phyloP scores from a whole-genome alignment of 2,888 invertebrate species.

The Hoplodrina ambigua region DNA sequence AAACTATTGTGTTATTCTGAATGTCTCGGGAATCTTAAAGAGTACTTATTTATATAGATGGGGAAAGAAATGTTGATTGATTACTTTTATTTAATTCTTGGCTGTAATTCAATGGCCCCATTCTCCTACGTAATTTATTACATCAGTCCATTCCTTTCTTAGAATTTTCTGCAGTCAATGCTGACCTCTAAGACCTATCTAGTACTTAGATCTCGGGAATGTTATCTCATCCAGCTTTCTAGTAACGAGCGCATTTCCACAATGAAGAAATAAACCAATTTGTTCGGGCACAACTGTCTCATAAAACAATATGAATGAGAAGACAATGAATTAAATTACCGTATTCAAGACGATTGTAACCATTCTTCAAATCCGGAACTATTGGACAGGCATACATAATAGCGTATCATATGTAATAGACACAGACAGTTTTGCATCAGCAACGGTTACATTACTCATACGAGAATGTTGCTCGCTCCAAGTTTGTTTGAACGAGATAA shows the following conservation, averaged over 20 bases:
- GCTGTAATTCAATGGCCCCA: conserved; percentile 9
- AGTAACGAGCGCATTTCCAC: conserved; percentile 21
- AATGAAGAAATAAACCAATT: conserved; percentile 44
- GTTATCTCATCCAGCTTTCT: conserved; percentile 43
- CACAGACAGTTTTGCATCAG: conserved; percentile 42
- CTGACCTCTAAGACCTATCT: conserved; percentile 22
- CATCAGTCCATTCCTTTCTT: conserved; percentile 21
- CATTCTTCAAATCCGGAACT: conserved; percentile 48
- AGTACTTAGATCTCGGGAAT: conserved; percentile 11
- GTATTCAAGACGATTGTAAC: conserved; percentile 47
- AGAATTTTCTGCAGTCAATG: conserved; percentile 1
- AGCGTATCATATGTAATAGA: conserved; percentile 38
- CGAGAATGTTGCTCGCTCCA: conserved; percentile 43
- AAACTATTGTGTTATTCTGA: not conserved
- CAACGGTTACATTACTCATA: conserved; percentile 42
- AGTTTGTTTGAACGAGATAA: conserved; percentile 68
- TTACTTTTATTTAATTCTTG: conserved; percentile 4
- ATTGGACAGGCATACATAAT: conserved; percentile 42
- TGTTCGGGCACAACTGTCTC: conserved; percentile 48
- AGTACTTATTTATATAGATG: not conserved
- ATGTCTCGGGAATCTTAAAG: not conserved
- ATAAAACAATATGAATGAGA: conserved; percentile 51
- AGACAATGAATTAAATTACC: conserved; percentile 56
- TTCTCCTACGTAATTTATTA: conserved; percentile 19
- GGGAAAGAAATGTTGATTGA: not conserved